Percentiles rank a stretch among this genome's conserved stretches.
phyloP scores from a whole-genome alignment of 1,140 invertebrate genomes.

The Theocolax elegans region DNA sequence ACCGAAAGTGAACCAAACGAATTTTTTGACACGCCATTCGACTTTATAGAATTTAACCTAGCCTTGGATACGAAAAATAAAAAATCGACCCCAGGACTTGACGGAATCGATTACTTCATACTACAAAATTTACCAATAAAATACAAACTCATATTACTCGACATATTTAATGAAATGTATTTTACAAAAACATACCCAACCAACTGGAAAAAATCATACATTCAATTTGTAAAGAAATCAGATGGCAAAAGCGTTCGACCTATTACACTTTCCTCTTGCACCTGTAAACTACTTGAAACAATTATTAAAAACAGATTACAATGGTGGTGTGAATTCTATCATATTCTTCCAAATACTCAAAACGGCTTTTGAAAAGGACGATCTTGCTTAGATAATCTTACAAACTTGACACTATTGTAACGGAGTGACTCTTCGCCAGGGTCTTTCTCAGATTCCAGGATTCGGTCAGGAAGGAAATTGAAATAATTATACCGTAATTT shows the following conservation, averaged over 20 bases:
- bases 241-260: neutral
- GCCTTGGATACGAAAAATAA: neutral
- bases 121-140: neutral
- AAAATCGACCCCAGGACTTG: neutral
- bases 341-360: neutral
- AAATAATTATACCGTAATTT: too few relatives aligned
- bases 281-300: neutral
- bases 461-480: too few relatives aligned
- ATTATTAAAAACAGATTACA: neutral
- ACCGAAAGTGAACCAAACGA: neutral
- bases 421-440: too few relatives aligned
- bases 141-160: neutral
- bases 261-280: neutral
- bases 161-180: conserved; percentile 6
- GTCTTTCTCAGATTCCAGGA: too few relatives aligned
- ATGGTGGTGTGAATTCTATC: neutral
- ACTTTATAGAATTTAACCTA: neutral
- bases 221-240: neutral
- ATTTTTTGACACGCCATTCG: neutral
- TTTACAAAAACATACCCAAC: neutral
- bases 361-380: neutral
- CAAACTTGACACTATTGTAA: too few relatives aligned
- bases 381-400: neutral
- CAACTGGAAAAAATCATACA: neutral
- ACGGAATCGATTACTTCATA: neutral